phyloP scores from a whole-genome alignment of 2,888 invertebrate species.

The Mystacides longicornis region DNA sequence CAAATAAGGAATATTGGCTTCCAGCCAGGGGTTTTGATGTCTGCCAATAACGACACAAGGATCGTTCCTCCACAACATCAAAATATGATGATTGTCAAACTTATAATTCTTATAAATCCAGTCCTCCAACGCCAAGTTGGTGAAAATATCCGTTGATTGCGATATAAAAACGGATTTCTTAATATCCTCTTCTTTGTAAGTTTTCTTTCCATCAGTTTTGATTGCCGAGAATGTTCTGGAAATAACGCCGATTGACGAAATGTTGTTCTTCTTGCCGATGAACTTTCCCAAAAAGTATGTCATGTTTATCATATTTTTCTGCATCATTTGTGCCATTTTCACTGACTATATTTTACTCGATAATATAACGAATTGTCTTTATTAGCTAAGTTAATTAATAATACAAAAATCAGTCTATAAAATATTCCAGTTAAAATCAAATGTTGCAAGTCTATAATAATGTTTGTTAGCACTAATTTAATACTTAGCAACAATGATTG shows the following conservation, averaged over 20 bases:
- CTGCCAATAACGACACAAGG: slow-evolving; percentile 94
- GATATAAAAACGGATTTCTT: slow-evolving; percentile 88
- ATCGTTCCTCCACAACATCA: slow-evolving; percentile 88
- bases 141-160: slow-evolving; percentile 81
- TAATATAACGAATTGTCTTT: too few species aligned
- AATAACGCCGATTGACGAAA: slow-evolving; percentile 35
- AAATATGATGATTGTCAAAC: slow-evolving; percentile 72
- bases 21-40: slow-evolving; percentile 95
- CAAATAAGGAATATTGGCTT: slow-evolving; percentile 70
- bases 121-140: slow-evolving; percentile 92
- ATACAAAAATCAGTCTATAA: too few species aligned
- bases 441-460: slow-evolving; percentile 14
- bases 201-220: slow-evolving; percentile 34
- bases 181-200: slow-evolving; percentile 45
- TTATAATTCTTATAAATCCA: slow-evolving; percentile 89
- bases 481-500: slow-evolving; percentile 22
- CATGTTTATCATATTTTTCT: slow-evolving; percentile 38
- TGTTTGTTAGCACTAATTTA: background rate
- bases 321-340: slow-evolving; percentile 47
- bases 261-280: slow-evolving; percentile 30
- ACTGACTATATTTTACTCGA: too few species aligned
- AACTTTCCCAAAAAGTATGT: slow-evolving; percentile 37
- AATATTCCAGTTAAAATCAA: too few species aligned
- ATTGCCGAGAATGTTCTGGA: slow-evolving; percentile 31
- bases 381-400: too few species aligned